Conservation (phyloP, 2,888 invertebrate species). For the Chloroclysta siterata region DNA sequence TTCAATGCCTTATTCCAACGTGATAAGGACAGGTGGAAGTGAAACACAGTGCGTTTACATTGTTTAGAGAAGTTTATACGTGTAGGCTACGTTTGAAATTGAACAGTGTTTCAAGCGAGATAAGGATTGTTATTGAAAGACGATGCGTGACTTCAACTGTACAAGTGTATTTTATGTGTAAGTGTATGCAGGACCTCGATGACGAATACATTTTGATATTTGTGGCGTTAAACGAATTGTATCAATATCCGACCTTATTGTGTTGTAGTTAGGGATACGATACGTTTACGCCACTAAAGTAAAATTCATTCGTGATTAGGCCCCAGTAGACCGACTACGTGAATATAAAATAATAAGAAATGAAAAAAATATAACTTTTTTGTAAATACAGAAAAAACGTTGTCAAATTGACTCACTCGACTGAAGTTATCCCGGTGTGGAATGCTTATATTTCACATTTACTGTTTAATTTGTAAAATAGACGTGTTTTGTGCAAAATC, state of each 20-base stretch:
- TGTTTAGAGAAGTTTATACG: constrained; percentile 2
- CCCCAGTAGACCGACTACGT: constrained; percentile 21
- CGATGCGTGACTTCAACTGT: constrained; percentile 9
- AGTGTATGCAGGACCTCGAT: no score
- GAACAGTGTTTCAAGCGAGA: constrained; percentile 37
- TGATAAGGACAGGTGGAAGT: constrained; percentile 1
- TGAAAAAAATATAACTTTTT: neutral
- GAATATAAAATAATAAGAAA: neutral
- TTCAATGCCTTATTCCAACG: constrained; percentile 26
- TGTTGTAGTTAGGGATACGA: no score
- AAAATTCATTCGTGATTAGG: no score
- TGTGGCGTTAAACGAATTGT: no score
- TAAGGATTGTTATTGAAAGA: constrained; percentile 8
- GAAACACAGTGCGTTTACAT: constrained; percentile 4
- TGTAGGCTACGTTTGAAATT: constrained; percentile 36
- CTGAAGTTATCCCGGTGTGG: constrained; percentile 3
- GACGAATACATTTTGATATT: no score
- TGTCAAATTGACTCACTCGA: constrained; percentile 4
- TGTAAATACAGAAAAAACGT: neutral
- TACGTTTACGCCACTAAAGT: no score
- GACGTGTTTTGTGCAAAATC: constrained; percentile 15
- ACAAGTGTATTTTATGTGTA: neutral
- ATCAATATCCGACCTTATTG: no score
- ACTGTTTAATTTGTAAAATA: neutral
- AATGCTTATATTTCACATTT: neutral